Conservation (phyloP, 2,797 vertebrate species). For the Sebastes diploproa region DNA sequence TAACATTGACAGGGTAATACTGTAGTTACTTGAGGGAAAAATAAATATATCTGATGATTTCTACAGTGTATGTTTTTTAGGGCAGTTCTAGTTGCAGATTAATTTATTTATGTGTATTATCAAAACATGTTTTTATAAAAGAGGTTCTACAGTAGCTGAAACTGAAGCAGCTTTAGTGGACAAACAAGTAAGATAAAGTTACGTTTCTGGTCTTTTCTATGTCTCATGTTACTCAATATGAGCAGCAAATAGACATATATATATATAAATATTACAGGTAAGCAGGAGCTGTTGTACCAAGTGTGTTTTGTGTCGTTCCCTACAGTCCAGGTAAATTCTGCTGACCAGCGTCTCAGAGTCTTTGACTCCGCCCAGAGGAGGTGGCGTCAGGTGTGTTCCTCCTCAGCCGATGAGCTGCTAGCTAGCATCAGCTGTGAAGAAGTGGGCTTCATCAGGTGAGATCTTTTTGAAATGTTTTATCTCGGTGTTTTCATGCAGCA, state of each 20-base stretch:
- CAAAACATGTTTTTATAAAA: not conserved
- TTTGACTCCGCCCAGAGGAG: slow-evolving; percentile 84
- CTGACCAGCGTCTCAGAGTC: slow-evolving; percentile 85
- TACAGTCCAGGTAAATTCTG: slow-evolving; percentile 89
- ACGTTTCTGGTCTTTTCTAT: not conserved
- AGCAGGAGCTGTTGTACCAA: not conserved
- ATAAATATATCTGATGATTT: not conserved
- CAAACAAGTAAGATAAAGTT: not conserved
- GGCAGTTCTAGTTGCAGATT: not conserved
- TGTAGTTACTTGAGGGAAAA: not conserved
- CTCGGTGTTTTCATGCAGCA: not conserved
- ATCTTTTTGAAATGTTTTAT: not conserved
- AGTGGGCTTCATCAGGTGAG: slow-evolving; percentile 91
- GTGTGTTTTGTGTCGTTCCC: not conserved
- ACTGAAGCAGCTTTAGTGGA: not conserved
- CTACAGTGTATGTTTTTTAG: not conserved
- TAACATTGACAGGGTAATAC: not conserved
- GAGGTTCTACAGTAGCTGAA: not conserved
- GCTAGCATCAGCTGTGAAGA: slow-evolving; percentile 91
- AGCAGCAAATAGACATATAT: not conserved
- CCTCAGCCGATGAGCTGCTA: slow-evolving; percentile 83
- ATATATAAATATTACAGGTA: not conserved
- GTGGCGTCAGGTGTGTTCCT: slow-evolving; percentile 91
- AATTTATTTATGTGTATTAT: not conserved
- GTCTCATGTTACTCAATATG: not conserved